Evolutionary conservation across 2,888 invertebrate species (phyloP), one percentile per base, ranked within the genome.

Genomic region (Megamerina dolium): DNA sequence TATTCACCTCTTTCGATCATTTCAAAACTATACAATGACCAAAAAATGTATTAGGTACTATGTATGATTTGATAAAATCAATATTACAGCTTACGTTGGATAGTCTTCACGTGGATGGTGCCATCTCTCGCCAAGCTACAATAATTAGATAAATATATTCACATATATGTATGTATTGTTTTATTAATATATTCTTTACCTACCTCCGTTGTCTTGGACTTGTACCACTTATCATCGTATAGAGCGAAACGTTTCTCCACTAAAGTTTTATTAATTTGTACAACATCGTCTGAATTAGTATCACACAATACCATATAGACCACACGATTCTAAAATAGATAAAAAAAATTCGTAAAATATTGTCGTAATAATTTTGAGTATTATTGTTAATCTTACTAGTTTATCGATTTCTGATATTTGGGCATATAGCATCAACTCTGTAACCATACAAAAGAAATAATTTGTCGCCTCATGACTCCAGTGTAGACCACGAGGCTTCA

Each of bases 1-100:
- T 63, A 64, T 48, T 59, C 57, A 2, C 63, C 63, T 6, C 39
- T 47, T 51, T 64, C 63, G 45, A 64, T 50, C 60, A 61, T 62
- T 32, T 59, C 52, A 50, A 64, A 64, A 43, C 58, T 60, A 37
- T 5, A 33, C 20, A 12, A 44, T 33, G 17, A 31, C 46, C 35
- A 52, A 55, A 39, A 36, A 43, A 14, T 26, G 10, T 20, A 29
- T 27, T 5, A 34, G 14, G 16, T 27, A 13, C 6, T 27, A 29
- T 35, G 14, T 16, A 18, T 18, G 18, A n/a, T 16, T 39, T 18
- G 4, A 21, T 14, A 33, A 26, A 10, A 41, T 43, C 38, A 39
- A 46, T 41, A 44, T 20, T 8, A 21, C 17, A 42, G 40, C 56
- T 59, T 54, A 59, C 59, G 59, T 60, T 45, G 61, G 61, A 48